Percentiles rank a stretch among this genome's conserved stretches.
Conservation (phyloP, 1,140 invertebrate species). For the Drosophila ficusphila region DNA sequence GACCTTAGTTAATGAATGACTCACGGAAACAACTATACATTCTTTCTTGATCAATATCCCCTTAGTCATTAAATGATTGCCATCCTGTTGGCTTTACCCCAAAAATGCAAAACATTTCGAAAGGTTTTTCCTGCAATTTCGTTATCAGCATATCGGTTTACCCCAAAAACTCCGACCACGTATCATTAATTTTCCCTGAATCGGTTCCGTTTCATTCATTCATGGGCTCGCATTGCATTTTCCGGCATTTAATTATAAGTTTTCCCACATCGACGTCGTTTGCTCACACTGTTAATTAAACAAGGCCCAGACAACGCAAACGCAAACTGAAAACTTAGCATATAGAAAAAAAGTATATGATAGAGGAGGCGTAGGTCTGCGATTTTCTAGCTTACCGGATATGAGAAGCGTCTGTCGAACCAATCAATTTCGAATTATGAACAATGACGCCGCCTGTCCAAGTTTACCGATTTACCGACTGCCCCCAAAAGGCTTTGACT, state of each 20-base stretch:
- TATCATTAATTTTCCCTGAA: constrained; percentile 9
- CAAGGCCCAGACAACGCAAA: constrained; percentile 15
- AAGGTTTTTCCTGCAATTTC: constrained; percentile 23
- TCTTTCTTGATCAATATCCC: background rate
- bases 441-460: constrained; percentile 48
- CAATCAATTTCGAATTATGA: constrained; percentile 75
- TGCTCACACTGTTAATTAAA: constrained; percentile 58
- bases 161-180: constrained; percentile 8
- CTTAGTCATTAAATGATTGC: background rate
- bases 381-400: constrained; percentile 58
- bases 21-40: background rate
- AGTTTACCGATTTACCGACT: constrained; percentile 18
- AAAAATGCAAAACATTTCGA: background rate
- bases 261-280: constrained; percentile 55
- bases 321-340: constrained; percentile 11
- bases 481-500: constrained; percentile 45
- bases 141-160: constrained; percentile 9
- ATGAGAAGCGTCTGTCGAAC: constrained; percentile 50
- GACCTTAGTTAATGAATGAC: background rate
- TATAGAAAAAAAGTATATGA: background rate
- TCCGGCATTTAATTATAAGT: constrained; percentile 66
- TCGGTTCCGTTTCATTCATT: constrained; percentile 19
- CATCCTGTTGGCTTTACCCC: constrained; percentile 8
- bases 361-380: constrained; percentile 12
- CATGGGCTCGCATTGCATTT: constrained; percentile 38